phyloP scores from a whole-genome alignment of 2,888 invertebrate genomes.

The Aethes cnicana region DNA sequence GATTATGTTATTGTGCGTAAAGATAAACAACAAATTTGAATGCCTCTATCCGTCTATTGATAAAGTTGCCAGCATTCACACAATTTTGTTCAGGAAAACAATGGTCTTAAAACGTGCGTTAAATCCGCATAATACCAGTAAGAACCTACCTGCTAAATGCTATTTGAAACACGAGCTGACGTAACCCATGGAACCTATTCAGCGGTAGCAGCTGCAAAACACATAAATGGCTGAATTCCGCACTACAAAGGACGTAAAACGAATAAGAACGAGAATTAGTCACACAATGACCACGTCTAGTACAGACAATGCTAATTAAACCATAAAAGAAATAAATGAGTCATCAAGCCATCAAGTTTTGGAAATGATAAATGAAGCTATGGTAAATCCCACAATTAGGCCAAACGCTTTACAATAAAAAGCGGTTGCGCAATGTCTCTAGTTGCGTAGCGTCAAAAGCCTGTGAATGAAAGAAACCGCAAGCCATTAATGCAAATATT shows the following conservation, averaged over 20 bases:
- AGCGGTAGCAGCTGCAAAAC: conserved; percentile 19
- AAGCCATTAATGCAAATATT: conserved; percentile 45
- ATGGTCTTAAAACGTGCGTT: conserved; percentile 4
- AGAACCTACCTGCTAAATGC: conserved; percentile 6
- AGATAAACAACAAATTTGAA: not conserved
- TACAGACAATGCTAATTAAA: conserved; percentile 1
- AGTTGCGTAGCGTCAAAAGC: conserved; percentile 28
- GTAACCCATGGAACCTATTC: conserved; percentile 16
- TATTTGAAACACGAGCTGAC: conserved; percentile 13
- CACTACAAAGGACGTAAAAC: conserved; percentile 17
- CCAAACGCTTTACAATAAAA: not conserved
- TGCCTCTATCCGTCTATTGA: no score
- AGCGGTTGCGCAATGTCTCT: conserved; percentile 12
- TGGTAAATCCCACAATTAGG: conserved; percentile 3
- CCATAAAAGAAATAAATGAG: conserved; percentile 2
- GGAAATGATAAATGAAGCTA: not conserved
- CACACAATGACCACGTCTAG: conserved; percentile 4
- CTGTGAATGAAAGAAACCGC: conserved; percentile 49
- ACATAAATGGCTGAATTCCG: conserved; percentile 21
- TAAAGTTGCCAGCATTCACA: not conserved
- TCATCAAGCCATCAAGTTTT: not conserved
- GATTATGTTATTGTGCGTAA: no score
- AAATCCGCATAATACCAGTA: not conserved
- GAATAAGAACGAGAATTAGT: conserved; percentile 9
- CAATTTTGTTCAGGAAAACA: conserved; percentile 24